phyloP scores from a whole-genome alignment of 2,797 vertebrate genomes.

The Hoplostethus atlanticus region DNA sequence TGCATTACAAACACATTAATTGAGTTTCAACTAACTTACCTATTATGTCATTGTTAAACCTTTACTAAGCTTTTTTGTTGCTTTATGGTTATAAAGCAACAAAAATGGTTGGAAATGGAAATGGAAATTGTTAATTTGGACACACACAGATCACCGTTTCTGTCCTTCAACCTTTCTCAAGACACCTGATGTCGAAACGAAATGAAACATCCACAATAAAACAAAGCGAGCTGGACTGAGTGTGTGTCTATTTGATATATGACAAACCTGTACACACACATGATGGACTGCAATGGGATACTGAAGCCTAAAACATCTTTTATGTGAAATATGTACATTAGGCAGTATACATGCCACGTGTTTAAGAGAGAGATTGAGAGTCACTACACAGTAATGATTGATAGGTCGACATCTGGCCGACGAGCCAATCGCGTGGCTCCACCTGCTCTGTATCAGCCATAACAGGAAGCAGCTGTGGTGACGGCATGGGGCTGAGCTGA shows the following conservation, averaged over 20 bases:
- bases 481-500: slow-evolving; percentile 51
- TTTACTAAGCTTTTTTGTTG: too few species aligned
- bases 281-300: neutral
- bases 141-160: too few species aligned
- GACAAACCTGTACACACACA: neutral
- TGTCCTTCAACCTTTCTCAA: too few species aligned
- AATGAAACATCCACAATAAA: too few species aligned
- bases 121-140: too few species aligned
- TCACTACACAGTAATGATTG: slow-evolving; percentile 47
- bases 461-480: slow-evolving; percentile 74
- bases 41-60: too few species aligned
- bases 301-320: slow-evolving; percentile 14
- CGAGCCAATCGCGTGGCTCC: slow-evolving; percentile 40
- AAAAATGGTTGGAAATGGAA: too few species aligned
- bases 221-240: too few species aligned
- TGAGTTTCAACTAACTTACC: too few species aligned
- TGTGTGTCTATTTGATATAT: neutral
- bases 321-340: neutral
- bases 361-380: slow-evolving; percentile 27
- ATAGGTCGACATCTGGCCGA: slow-evolving; percentile 48
- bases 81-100: too few species aligned
- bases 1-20: too few species aligned
- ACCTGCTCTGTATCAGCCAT: slow-evolving; percentile 66
- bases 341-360: slow-evolving; percentile 28
- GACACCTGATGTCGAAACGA: too few species aligned